Percentiles rank a stretch among this genome's conserved stretches.
phyloP scores from a whole-genome alignment of 2,113 vertebrate species.

The Psophia crepitans region DNA sequence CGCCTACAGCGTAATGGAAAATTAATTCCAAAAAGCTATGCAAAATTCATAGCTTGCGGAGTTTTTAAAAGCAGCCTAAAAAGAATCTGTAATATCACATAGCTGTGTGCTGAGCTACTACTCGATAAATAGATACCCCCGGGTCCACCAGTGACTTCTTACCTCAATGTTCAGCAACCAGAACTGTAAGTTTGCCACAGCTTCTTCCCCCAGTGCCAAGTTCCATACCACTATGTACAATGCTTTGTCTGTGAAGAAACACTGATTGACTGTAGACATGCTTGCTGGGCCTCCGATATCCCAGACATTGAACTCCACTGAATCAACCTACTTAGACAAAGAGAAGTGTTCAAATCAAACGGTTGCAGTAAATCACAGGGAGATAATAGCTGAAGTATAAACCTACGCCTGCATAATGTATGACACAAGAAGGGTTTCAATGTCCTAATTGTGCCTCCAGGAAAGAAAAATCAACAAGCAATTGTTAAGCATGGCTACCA shows the following conservation, averaged over 20 bases:
- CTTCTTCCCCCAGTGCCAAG: constrained; percentile 94
- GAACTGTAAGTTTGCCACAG: constrained; percentile 91
- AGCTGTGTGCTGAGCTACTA: background rate
- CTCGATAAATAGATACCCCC: background rate
- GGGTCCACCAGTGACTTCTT: constrained; percentile 20
- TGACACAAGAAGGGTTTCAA: background rate
- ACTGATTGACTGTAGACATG: constrained; percentile 97
- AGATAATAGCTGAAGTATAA: constrained; percentile 25
- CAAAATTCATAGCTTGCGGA: constrained; percentile 29
- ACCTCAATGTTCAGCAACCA: constrained; percentile 99
- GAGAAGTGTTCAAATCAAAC: constrained; percentile 63
- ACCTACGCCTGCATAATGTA: background rate
- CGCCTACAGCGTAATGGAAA: background rate
- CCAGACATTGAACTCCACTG: constrained; percentile 91
- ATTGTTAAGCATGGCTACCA: constrained; percentile 48
- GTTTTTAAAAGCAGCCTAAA: constrained; percentile 2
- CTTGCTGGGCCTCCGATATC: constrained; percentile 91
- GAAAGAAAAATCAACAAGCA: constrained; percentile 59
- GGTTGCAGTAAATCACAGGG: background rate
- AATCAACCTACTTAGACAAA: constrained; percentile 84
- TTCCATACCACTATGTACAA: constrained; percentile 97
- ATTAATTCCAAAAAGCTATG: constrained; percentile 32
- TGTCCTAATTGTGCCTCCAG: background rate
- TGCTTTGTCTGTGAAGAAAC: constrained; percentile 98
- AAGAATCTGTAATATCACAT: background rate